Evolutionary conservation across 2,888 invertebrate genomes (phyloP), one percentile per base, ranked within the genome.

Genomic region (Zhuqinia jingwanae): DNA sequence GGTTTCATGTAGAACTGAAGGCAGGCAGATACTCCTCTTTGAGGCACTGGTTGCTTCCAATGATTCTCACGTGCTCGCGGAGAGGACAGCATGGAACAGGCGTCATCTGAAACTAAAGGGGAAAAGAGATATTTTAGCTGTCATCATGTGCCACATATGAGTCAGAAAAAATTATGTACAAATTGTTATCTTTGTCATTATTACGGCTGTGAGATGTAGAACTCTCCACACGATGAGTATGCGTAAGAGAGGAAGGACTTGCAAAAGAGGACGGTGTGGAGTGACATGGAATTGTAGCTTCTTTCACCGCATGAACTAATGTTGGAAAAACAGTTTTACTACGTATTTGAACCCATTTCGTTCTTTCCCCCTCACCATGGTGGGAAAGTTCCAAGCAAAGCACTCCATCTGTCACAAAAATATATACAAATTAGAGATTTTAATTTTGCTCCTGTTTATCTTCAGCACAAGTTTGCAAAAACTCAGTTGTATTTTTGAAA

Each of bases 321-420:
- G 86, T 87, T 63, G 96, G 96, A 95, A 97, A 96, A 93, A 96
- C 96, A 86, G 96, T 96, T 93, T 97, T 97, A 92, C 96, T 95
- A 89, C 96, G 96, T 91, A 97, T 97, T 89, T 97, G 96, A 92
- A 97, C 96, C 97, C 97, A 97, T 78, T 96, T 96, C 79, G 95
- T 95, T 91, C 96, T 95, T 92, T 96, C 96, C 88, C 96, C 96
- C 91, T 95, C 94, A 56, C 95, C 94, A 53, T 90, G 87, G 91
- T 96, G 94, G 87, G 95, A 95, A 93, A 97, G 92, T 93, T 97
- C 97, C 94, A 97, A 93, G 92, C 97, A 97, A 92, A 97, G 96
- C 93, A 97, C 97, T 89, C 97, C 97, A 95, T 97, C 97, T 96
- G 93, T n/a, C n/a, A n/a, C n/a, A n/a, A n/a, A n/a, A n/a, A n/a